Percentiles rank a stretch among this genome's conserved stretches.
These are phyloP conservation scores for Pandemis heparana DNA, from an alignment of 2,888 invertebrate species.

Conservation along the genomic window DNA sequence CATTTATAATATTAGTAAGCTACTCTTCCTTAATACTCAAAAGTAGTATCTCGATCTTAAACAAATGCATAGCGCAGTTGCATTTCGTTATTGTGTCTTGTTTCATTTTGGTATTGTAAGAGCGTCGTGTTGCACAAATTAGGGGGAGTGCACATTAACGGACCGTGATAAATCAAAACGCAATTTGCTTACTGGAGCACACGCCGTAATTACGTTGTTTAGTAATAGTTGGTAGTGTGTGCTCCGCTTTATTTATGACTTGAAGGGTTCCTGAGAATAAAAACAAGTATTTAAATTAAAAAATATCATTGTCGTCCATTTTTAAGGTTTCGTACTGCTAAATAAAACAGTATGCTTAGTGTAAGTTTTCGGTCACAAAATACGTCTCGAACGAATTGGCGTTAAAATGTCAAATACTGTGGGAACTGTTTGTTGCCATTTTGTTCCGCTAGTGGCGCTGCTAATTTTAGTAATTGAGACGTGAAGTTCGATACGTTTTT, in stretches of 20 bases:
- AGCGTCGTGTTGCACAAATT: slow-evolving; percentile 30
- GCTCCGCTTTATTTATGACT: slow-evolving; percentile 38
- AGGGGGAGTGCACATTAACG: slow-evolving; percentile 34
- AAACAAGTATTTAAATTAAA: neutral
- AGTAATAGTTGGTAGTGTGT: slow-evolving; percentile 44
- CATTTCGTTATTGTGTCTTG: neutral
- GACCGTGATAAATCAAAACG: slow-evolving; percentile 51
- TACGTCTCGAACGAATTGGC: no score
- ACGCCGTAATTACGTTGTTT: slow-evolving; percentile 48
- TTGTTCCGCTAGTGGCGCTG: no score
- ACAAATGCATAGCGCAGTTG: neutral
- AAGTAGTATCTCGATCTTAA: neutral
- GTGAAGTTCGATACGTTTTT: no score
- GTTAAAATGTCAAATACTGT: no score
- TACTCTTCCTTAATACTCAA: neutral
- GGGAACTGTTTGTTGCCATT: no score
- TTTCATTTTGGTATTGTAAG: neutral
- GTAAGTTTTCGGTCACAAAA: no score
- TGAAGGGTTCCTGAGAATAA: slow-evolving; percentile 31
- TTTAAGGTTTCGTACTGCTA: no score
- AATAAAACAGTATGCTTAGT: no score
- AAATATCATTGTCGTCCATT: no score
- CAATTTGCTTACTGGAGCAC: slow-evolving; percentile 48
- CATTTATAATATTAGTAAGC: no score
- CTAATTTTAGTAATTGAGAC: no score